Conservation (phyloP, 2,113 vertebrate species). For the Bostrychus sinensis region DNA sequence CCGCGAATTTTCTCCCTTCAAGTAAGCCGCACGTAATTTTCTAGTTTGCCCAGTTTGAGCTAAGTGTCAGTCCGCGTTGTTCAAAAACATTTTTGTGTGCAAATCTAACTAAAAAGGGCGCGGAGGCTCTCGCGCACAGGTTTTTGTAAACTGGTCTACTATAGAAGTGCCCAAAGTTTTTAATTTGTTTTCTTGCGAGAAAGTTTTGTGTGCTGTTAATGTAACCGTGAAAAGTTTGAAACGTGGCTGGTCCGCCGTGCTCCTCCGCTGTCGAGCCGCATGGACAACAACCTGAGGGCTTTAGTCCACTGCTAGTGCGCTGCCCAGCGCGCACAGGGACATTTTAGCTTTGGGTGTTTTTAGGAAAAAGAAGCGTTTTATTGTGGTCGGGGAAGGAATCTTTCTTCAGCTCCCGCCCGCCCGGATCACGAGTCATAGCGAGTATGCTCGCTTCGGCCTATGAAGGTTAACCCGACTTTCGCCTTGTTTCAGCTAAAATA, state of each 20-base stretch:
- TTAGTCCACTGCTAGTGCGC: not conserved
- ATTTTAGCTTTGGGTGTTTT: not conserved
- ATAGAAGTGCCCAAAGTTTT: conserved; percentile 5
- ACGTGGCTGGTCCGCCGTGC: conserved; percentile 70
- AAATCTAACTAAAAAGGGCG: conserved; percentile 59
- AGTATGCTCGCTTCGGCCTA: conserved; percentile 29
- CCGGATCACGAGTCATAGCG: conserved; percentile 63
- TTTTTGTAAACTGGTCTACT: conserved; percentile 5
- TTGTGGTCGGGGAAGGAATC: conserved; percentile 36
- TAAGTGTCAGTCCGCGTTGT: conserved; percentile 34
- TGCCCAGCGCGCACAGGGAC: not conserved
- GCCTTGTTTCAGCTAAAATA: conserved; percentile 1
- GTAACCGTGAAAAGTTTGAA: conserved; percentile 80
- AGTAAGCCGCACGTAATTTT: conserved; percentile 69
- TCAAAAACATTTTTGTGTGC: conserved; percentile 11
- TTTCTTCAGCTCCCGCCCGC: conserved; percentile 56
- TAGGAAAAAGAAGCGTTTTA: conserved; percentile 13
- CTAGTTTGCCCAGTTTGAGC: conserved; percentile 19
- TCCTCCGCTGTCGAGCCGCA: conserved; percentile 42
- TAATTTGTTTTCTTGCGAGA: conserved; percentile 35
- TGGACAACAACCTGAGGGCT: not conserved
- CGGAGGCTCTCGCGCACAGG: conserved; percentile 26
- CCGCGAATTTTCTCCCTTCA: conserved; percentile 73
- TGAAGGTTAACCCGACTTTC: conserved; percentile 53
- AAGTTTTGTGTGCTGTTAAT: conserved; percentile 65